Evolutionary conservation across 2,113 vertebrate species (phyloP), one percentile per base, ranked within the genome.

Genomic region (Pampusana beccarii): DNA sequence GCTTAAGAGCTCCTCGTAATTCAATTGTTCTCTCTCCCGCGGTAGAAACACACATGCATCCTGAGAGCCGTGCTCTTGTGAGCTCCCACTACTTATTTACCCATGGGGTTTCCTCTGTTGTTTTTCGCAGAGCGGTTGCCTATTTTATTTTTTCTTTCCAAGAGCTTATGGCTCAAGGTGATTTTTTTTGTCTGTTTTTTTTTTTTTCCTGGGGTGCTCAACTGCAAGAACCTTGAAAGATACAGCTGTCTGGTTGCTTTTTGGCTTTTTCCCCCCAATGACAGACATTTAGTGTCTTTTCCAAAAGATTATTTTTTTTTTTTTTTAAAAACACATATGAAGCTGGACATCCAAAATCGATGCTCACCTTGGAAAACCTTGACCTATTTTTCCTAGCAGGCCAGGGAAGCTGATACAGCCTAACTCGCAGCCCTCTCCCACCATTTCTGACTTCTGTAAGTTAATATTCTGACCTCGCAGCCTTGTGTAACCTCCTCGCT

Each of bases 11-110:
- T 97, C 95, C 77, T 80, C 69, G 67, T 93, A 91, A 96, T 94
- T 97, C 92, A 93, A 86, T 97, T 97, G 89, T 96, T 97, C 86
- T 72, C 94, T 93, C 92, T 94, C 83, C 62, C 54, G 11, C 88
- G 46, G 88, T 93, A 95, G 91, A 87, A 88, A 53, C 90, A 88
- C 95, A 94, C 92, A 95, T 44, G 90, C 67, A 88, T 94, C 93
- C 94, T 85, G 95, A 96, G 78, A 93, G 88, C 75, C 3, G 9
- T 58, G 92, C 91, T 95, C 87, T 93, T 91, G 58, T 79, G 86
- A 82, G 82, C 78, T 72, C 73, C 74, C 78, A 81, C 57, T 86
- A 77, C 31, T 82, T 95, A 80, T 80, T 94, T 96, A 93, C 92
- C 82, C 96, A 83, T 1, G 13, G 86, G 85, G 51, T 90, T 95